phyloP scores from a whole-genome alignment of 1,140 invertebrate genomes.

The Marisa cornuarietis region DNA sequence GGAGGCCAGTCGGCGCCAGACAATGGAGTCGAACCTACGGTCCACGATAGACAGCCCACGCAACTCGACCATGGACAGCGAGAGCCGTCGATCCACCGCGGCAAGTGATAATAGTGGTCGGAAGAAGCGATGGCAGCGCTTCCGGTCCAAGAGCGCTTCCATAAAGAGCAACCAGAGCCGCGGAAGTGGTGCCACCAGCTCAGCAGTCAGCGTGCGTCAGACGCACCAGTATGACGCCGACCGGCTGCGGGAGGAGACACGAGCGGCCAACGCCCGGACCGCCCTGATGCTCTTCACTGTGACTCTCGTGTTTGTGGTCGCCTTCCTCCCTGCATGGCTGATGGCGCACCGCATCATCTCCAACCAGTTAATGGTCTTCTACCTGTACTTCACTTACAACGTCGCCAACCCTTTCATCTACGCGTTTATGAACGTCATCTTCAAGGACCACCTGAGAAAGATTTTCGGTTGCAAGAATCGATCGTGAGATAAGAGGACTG shows the following conservation, averaged over 20 bases:
- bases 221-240: slow-evolving; percentile 29
- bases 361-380: slow-evolving; percentile 48
- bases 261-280: slow-evolving; percentile 52
- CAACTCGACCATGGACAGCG: background rate
- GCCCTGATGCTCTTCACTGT: slow-evolving; percentile 57
- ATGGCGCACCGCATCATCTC: slow-evolving; percentile 48
- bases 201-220: background rate
- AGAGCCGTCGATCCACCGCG: background rate
- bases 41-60: background rate
- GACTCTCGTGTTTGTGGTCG: slow-evolving; percentile 54
- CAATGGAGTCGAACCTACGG: too few species aligned
- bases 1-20: too few species aligned
- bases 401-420: slow-evolving; percentile 62
- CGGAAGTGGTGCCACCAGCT: background rate
- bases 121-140: slow-evolving; percentile 22
- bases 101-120: background rate
- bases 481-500: background rate
- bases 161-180: slow-evolving; percentile 15
- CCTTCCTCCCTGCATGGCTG: slow-evolving; percentile 54
- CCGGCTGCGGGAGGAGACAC: slow-evolving; percentile 36
- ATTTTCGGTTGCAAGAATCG: slow-evolving; percentile 32
- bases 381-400: slow-evolving; percentile 60
- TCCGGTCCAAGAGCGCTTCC: slow-evolving; percentile 21
- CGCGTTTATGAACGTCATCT: slow-evolving; percentile 62
- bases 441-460: slow-evolving; percentile 51